Percentiles rank a stretch among this genome's conserved stretches.
phyloP scores from a whole-genome alignment of 1,140 invertebrate species.

The Melitaea cinxia region DNA sequence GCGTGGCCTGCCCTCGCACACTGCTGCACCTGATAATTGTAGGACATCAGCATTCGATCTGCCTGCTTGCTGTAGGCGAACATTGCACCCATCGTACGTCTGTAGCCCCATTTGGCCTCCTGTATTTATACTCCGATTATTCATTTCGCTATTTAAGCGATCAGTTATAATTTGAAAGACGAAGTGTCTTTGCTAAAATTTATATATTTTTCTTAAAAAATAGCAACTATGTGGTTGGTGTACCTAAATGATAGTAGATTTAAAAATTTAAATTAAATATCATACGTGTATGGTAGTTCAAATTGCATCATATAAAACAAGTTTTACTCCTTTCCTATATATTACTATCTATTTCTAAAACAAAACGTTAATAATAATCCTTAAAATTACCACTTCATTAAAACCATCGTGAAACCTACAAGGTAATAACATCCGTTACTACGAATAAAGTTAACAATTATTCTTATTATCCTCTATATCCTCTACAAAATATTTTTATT shows the following conservation, averaged over 20 bases:
- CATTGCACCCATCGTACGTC: constrained; percentile 79
- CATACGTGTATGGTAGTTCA: background rate
- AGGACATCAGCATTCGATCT: constrained; percentile 79
- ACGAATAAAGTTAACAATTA: no score
- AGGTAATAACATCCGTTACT: no score
- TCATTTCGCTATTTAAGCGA: constrained; percentile 14
- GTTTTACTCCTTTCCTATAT: background rate
- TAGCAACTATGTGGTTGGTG: no score
- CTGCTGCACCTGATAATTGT: constrained; percentile 80
- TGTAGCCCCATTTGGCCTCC: constrained; percentile 80
- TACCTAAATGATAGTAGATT: no score
- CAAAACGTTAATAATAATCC: background rate
- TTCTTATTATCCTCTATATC: no score
- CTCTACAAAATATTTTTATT: no score
- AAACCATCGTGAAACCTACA: no score
- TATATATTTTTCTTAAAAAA: no score
- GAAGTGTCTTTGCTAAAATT: background rate
- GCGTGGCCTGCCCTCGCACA: constrained; percentile 69
- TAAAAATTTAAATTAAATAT: no score
- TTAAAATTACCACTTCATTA: background rate
- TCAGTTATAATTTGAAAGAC: constrained; percentile 1
- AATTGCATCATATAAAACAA: background rate
- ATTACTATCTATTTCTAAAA: background rate
- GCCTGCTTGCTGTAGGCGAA: constrained; percentile 78
- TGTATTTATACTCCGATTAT: constrained; percentile 65